A percentile compares a stretch with the other conserved stretches of the same genome.
These are phyloP conservation scores for Enteromius anoplus DNA, from an alignment of 2,797 vertebrate species.

Conservation along the genomic window DNA sequence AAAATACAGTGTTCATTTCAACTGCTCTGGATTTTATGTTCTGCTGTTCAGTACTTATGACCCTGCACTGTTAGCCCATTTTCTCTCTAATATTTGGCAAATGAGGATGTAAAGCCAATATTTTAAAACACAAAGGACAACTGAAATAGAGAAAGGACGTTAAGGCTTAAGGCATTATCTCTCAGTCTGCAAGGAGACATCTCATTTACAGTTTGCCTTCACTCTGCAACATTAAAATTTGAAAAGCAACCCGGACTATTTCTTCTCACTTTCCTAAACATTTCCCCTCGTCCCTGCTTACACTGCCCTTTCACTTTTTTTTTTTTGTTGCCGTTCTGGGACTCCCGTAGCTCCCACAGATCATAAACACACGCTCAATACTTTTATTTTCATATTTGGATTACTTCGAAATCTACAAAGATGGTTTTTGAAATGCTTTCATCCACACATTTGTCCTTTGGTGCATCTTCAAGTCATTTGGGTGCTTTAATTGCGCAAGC, in stretches of 20 bases:
- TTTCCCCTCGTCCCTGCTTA: slow-evolving; percentile 23
- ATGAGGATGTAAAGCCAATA: slow-evolving; percentile 4
- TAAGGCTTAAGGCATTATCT: slow-evolving; percentile 37
- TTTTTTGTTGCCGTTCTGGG: slow-evolving; percentile 21
- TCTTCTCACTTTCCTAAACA: slow-evolving; percentile 7
- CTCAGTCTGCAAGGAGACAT: slow-evolving; percentile 25
- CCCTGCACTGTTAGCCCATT: slow-evolving; percentile 1
- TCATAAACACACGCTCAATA: slow-evolving; percentile 16
- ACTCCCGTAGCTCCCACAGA: slow-evolving; percentile 18
- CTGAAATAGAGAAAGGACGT: neutral
- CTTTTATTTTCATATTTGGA: slow-evolving; percentile 26
- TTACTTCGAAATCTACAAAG: slow-evolving; percentile 4
- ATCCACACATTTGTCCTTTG: slow-evolving; percentile 22
- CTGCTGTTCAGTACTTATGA: neutral
- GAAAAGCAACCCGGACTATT: slow-evolving; percentile 32
- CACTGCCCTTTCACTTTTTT: slow-evolving; percentile 21
- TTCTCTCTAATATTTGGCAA: slow-evolving; percentile 33
- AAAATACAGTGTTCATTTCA: slow-evolving; percentile 24
- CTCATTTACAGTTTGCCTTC: slow-evolving; percentile 25
- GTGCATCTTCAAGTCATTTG: slow-evolving; percentile 31
- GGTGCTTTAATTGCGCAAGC: slow-evolving; percentile 26
- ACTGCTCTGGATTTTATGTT: slow-evolving; percentile 15
- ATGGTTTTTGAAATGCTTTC: slow-evolving; percentile 18
- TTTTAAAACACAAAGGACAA: slow-evolving; percentile 18
- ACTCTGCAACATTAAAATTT: slow-evolving; percentile 38